A percentile compares a stretch with the other conserved stretches of the same genome.
These are phyloP conservation scores for Festucalex cinctus DNA, from an alignment of 2,113 vertebrate genomes.

Conservation along the genomic window DNA sequence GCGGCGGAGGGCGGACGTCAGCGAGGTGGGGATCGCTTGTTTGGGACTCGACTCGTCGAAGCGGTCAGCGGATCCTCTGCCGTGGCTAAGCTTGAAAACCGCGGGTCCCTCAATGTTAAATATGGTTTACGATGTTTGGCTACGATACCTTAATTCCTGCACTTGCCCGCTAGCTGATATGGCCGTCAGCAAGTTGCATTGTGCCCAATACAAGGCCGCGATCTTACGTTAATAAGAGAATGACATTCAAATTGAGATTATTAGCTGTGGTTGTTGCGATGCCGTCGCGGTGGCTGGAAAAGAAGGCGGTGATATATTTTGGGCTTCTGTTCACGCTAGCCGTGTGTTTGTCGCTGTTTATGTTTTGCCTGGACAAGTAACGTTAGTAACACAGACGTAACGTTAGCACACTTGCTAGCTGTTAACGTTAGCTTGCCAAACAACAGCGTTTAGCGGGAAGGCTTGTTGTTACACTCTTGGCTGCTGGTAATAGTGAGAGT, in stretches of 20 bases:
- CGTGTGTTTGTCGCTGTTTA: conserved; percentile 60
- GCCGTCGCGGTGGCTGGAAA: conserved; percentile 25
- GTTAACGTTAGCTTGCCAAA: conserved; percentile 48
- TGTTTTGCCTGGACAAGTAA: conserved; percentile 47
- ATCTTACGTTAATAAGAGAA: conserved; percentile 49
- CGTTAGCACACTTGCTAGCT: conserved; percentile 54
- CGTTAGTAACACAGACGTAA: conserved; percentile 42
- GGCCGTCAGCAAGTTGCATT: conserved; percentile 70
- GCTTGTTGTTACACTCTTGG: conserved; percentile 42
- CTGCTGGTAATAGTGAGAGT: conserved; percentile 12
- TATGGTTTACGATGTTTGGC: conserved; percentile 37
- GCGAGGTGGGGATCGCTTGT: conserved; percentile 53
- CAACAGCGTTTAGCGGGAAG: conserved; percentile 63
- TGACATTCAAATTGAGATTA: conserved; percentile 42
- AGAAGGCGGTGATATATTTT: conserved; percentile 13
- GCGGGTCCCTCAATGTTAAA: conserved; percentile 43
- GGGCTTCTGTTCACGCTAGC: conserved; percentile 15
- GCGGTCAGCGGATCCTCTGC: conserved; percentile 35
- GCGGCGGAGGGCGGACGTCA: conserved; percentile 62
- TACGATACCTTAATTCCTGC: conserved; percentile 41
- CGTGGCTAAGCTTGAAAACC: conserved; percentile 24
- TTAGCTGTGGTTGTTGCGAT: conserved; percentile 20
- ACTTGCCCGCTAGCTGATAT: conserved; percentile 61
- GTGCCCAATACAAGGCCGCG: conserved; percentile 69
- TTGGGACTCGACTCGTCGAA: conserved; percentile 36